These are phyloP conservation scores for Ammospiza nelsoni DNA, from an alignment of 2,113 vertebrate genomes.

Conservation along the genomic window DNA sequence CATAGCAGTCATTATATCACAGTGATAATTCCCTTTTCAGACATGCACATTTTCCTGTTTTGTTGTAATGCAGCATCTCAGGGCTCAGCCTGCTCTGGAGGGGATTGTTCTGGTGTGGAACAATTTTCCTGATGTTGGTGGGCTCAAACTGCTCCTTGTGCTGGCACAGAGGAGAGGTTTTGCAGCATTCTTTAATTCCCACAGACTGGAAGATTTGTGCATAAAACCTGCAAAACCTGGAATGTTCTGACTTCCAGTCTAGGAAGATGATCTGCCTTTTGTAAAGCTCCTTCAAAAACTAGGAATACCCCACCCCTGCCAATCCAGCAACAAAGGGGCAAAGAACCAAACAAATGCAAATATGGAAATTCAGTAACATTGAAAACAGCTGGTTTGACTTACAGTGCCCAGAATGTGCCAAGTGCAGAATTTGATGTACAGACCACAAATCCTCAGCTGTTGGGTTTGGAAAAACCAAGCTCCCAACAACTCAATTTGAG, in stretches of 20 bases:
- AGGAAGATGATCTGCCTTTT: neutral
- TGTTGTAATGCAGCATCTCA: neutral
- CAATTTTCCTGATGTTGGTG: neutral
- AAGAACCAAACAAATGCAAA: neutral
- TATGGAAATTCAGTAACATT: neutral
- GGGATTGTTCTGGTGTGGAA: fast-evolving
- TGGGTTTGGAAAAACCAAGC: neutral
- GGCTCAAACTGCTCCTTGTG: neutral
- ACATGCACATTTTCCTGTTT: neutral
- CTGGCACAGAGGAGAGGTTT: neutral
- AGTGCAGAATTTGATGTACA: neutral
- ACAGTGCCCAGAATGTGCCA: neutral
- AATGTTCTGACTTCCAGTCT: neutral
- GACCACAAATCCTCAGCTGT: neutral
- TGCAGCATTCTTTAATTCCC: neutral
- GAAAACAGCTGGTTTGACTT: neutral
- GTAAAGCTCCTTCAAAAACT: neutral
- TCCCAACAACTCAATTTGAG: neutral
- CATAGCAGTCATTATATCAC: neutral
- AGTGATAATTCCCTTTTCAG: neutral
- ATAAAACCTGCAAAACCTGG: neutral
- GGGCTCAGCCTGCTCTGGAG: neutral
- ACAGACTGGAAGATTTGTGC: neutral
- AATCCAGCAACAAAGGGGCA: neutral
- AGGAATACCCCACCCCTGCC: neutral